Conservation (phyloP, 1,140 invertebrate genomes). For the Tachypleus tridentatus region DNA sequence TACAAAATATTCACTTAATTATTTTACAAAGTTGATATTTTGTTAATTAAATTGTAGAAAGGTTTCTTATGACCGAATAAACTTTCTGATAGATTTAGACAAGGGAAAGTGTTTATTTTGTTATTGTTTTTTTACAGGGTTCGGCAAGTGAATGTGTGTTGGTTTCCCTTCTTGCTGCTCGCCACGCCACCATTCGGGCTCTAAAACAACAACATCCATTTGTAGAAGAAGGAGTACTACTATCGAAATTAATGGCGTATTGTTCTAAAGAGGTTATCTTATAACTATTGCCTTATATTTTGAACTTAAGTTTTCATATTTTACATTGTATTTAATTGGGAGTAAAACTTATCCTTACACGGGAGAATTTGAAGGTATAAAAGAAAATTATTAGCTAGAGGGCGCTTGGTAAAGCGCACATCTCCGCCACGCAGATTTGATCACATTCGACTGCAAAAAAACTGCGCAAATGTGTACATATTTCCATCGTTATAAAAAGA, state of each 20-base stretch:
- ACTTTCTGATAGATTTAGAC: conserved; percentile 7
- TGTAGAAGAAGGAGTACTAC: conserved; percentile 82
- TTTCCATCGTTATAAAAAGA: no score
- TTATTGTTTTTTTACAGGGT: conserved; percentile 45
- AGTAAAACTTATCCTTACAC: background rate
- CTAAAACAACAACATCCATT: conserved; percentile 80
- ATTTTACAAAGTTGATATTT: background rate
- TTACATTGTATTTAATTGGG: background rate
- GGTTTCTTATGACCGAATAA: background rate
- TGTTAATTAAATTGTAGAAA: background rate
- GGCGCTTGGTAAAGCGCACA: no score
- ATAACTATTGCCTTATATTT: background rate
- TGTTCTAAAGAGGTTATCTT: conserved; percentile 46
- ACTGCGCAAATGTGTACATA: no score
- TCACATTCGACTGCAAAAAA: no score
- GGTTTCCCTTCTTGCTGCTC: conserved; percentile 85
- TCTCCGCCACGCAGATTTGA: no score
- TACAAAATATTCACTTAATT: background rate
- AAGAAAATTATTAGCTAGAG: no score
- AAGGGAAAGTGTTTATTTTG: conserved; percentile 2
- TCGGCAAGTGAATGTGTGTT: conserved; percentile 96
- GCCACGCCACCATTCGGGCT: conserved; percentile 81
- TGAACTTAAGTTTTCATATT: background rate
- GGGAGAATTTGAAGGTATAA: background rate
- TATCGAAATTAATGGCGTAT: conserved; percentile 90